Conservation (phyloP, 1,140 invertebrate genomes). For the Brachionus asplanchnoidis region DNA sequence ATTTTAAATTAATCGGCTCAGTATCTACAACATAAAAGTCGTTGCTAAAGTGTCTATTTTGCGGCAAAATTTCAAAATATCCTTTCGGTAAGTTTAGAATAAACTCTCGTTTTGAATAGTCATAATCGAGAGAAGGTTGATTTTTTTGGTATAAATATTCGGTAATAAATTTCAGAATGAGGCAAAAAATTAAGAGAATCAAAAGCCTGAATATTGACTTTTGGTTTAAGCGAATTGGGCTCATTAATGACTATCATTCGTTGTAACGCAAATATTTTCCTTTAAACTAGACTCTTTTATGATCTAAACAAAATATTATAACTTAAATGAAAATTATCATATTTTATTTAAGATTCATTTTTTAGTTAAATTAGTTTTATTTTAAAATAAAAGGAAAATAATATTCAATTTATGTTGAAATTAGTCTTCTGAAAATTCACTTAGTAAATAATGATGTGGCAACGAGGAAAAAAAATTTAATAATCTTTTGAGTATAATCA, state of each 20-base stretch:
- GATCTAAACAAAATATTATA: background rate
- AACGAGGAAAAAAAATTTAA: background rate
- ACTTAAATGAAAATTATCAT: background rate
- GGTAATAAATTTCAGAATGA: background rate
- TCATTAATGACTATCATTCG: background rate
- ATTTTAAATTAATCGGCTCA: background rate
- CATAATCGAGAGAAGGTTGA: background rate
- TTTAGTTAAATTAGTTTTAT: slow-evolving; percentile 8
- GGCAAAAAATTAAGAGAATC: background rate
- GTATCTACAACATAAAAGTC: background rate
- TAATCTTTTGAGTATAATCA: no score
- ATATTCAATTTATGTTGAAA: background rate
- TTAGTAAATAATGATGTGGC: background rate
- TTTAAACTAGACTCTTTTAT: background rate
- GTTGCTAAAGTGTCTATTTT: background rate
- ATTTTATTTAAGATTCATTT: background rate
- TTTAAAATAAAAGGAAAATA: background rate
- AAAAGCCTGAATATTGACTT: background rate
- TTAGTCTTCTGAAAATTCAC: background rate
- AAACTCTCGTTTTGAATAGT: background rate
- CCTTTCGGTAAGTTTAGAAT: background rate
- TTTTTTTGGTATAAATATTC: background rate
- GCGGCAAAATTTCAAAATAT: background rate
- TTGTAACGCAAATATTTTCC: background rate
- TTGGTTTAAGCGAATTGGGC: slow-evolving; percentile 1